Percentiles rank a stretch among this genome's conserved stretches.
These are phyloP conservation scores for Chloroceryle amazona DNA, from an alignment of 2,797 vertebrate genomes.

Conservation along the genomic window DNA sequence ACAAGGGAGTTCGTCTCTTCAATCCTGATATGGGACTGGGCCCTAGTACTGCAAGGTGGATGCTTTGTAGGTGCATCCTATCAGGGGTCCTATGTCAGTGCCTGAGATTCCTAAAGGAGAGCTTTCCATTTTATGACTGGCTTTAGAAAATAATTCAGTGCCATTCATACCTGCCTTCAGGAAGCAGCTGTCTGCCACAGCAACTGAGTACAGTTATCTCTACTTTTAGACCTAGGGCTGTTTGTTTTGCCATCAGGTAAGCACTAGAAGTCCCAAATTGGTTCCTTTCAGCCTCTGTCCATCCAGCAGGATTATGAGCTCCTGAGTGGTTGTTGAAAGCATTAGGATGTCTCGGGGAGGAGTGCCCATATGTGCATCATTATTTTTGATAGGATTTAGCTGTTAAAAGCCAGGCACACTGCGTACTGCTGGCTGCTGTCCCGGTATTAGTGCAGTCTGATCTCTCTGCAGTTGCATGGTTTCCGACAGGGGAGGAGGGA, in stretches of 20 bases:
- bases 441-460: neutral
- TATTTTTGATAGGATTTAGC: conserved; percentile 52
- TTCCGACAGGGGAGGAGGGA: neutral
- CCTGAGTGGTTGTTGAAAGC: conserved; percentile 19
- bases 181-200: neutral
- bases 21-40: neutral
- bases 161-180: neutral
- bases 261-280: neutral
- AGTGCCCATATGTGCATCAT: conserved; percentile 9
- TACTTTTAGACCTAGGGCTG: neutral
- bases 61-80: neutral
- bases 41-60: neutral
- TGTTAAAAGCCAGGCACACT: conserved; percentile 20
- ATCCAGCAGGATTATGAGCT: neutral
- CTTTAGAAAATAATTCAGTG: neutral
- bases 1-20: neutral
- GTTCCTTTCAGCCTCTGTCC: neutral
- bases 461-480: neutral
- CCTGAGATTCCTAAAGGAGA: neutral
- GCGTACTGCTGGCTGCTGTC: conserved; percentile 26
- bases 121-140: neutral
- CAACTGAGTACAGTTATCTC: neutral
- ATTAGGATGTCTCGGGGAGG: neutral
- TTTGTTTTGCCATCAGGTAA: neutral
- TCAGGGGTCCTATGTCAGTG: neutral